Conservation (phyloP, 2,797 vertebrate species). For the Enteromius treurensis region DNA sequence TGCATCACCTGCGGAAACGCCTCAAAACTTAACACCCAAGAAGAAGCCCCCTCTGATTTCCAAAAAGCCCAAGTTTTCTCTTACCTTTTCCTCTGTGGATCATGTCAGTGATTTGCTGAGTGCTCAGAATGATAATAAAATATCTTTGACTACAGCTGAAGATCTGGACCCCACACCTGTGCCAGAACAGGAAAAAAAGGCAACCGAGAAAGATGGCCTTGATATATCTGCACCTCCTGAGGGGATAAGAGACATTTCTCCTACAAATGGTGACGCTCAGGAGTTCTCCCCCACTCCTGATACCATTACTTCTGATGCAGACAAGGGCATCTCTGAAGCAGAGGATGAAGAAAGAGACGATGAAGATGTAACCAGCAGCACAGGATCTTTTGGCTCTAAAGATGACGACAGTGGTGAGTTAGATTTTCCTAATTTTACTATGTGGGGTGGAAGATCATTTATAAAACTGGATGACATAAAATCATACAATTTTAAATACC, state of each 20-base stretch:
- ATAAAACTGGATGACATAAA: slow-evolving; percentile 49
- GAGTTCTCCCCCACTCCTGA: slow-evolving; percentile 41
- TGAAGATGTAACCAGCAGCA: slow-evolving; percentile 74
- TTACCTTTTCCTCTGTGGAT: slow-evolving; percentile 75
- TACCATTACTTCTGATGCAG: slow-evolving; percentile 62
- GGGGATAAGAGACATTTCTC: slow-evolving; percentile 66
- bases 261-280: slow-evolving; percentile 28
- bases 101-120: slow-evolving; percentile 63
- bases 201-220: slow-evolving; percentile 67
- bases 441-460: slow-evolving; percentile 45
- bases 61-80: slow-evolving; percentile 91
- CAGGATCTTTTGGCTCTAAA: slow-evolving; percentile 74
- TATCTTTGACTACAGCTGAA: slow-evolving; percentile 60
- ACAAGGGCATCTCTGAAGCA: slow-evolving; percentile 62
- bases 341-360: slow-evolving; percentile 68
- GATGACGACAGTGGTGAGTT: slow-evolving; percentile 85
- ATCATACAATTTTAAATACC: slow-evolving; percentile 59
- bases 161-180: slow-evolving; percentile 69
- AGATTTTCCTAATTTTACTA: slow-evolving; percentile 52
- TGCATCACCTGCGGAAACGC: slow-evolving; percentile 58
- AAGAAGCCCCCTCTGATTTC: slow-evolving; percentile 88
- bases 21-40: slow-evolving; percentile 72
- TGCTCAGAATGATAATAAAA: slow-evolving; percentile 62
- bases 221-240: slow-evolving; percentile 68
- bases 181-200: slow-evolving; percentile 66